phyloP scores from a whole-genome alignment of 35 echinoderm and acorn worm species.

The Anneissia japonica region DNA sequence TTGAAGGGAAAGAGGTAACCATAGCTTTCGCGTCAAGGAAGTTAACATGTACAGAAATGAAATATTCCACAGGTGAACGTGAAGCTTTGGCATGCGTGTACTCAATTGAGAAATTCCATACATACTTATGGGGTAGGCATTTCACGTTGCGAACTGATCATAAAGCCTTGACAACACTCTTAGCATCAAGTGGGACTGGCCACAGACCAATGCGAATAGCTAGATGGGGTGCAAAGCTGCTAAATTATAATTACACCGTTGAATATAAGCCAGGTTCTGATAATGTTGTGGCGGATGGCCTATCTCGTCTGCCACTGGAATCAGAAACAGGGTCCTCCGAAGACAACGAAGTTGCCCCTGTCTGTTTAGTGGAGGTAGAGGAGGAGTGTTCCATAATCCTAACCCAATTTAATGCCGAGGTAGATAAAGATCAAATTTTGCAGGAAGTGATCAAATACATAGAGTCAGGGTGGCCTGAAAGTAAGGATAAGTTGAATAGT shows the following conservation, averaged over 20 bases:
- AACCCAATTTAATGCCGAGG: no score
- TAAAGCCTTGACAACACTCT: background rate
- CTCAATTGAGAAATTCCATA: slow-evolving; percentile 18
- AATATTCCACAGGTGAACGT: slow-evolving; percentile 11
- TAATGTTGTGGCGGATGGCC: slow-evolving; percentile 42
- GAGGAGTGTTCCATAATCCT: no score
- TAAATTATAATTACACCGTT: slow-evolving; percentile 29
- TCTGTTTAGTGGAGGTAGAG: no score
- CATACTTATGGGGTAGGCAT: slow-evolving; percentile 20
- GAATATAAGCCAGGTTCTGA: slow-evolving; percentile 29
- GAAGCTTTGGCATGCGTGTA: slow-evolving; percentile 10
- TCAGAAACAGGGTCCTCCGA: no score
- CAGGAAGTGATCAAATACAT: no score
- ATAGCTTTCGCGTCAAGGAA: slow-evolving; percentile 4
- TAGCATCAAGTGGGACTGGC: background rate
- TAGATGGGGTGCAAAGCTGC: slow-evolving; percentile 17
- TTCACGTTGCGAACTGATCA: no score
- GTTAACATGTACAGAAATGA: background rate
- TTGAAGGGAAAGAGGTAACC: background rate
- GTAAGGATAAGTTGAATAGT: no score
- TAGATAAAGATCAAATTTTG: no score
- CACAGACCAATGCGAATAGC: slow-evolving; percentile 39
- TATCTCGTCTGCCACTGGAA: background rate
- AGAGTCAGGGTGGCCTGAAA: no score
- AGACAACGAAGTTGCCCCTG: no score